These are phyloP conservation scores for Scolanthus callimorphus DNA, from an alignment of 92 coral and sea anemone genomes.

Conservation along the genomic window DNA sequence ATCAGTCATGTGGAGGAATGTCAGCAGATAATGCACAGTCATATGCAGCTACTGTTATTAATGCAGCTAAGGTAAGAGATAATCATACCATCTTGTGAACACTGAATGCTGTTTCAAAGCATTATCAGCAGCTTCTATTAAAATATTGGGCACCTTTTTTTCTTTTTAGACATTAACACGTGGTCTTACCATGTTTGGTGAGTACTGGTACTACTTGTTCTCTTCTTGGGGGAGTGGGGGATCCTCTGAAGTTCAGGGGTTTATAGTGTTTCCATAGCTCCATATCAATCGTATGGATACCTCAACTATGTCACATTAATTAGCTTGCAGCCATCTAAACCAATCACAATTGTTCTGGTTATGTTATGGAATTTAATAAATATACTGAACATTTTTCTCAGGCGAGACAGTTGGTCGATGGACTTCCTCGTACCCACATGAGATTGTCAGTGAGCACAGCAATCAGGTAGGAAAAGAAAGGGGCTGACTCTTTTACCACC, in stretches of 20 bases:
- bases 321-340: too few species aligned
- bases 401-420: constrained; percentile 98
- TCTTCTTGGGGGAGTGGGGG: too few species aligned
- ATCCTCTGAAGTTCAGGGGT: too few species aligned
- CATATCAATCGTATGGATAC: too few species aligned
- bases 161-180: constrained; percentile 70
- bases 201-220: constrained; percentile 10
- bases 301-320: too few species aligned
- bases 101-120: too few species aligned
- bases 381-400: constrained; percentile 7
- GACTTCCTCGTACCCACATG: constrained; percentile 80
- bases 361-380: too few species aligned
- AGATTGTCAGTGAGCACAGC: constrained; percentile 51
- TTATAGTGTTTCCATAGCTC: too few species aligned
- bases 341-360: too few species aligned
- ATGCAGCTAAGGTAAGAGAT: constrained; percentile 94
- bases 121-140: background rate
- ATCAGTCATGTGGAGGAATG: constrained; percentile 97
- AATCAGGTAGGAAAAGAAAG: constrained; percentile 44
- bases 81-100: too few species aligned
- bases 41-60: constrained; percentile 92
- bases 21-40: constrained; percentile 93
- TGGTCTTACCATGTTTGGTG: constrained; percentile 96
- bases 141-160: background rate
- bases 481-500: too few species aligned